A percentile compares a stretch with the other conserved stretches of the same genome.
These are phyloP conservation scores for Vultur gryphus DNA, from an alignment of 2,797 vertebrate genomes.

Conservation along the genomic window DNA sequence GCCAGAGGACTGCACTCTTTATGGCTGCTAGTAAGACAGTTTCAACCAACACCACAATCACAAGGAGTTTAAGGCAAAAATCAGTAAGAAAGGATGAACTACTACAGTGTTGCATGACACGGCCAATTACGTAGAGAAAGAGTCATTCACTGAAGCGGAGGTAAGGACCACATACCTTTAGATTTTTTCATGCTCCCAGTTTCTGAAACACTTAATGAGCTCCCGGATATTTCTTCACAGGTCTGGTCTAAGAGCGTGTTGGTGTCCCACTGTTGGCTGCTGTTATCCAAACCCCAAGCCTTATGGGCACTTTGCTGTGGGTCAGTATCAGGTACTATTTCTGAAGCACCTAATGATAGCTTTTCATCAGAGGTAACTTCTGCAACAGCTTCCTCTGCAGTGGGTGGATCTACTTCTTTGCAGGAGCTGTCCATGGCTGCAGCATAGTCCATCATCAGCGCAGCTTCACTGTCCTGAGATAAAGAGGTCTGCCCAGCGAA, in stretches of 20 bases:
- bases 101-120: neutral
- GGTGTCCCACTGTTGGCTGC: constrained; percentile 63
- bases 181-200: constrained; percentile 82
- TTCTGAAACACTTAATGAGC: constrained; percentile 87
- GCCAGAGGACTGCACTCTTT: neutral
- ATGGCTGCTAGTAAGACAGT: neutral
- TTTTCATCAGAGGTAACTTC: constrained; percentile 16
- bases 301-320: constrained; percentile 36
- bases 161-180: constrained; percentile 78
- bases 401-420: constrained; percentile 64
- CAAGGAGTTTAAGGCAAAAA: neutral
- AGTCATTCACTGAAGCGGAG: neutral
- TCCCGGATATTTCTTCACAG: constrained; percentile 80
- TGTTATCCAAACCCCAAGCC: constrained; percentile 63
- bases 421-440: constrained; percentile 87
- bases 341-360: neutral
- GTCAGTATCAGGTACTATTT: neutral
- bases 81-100: neutral
- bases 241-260: constrained; percentile 75
- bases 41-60: neutral
- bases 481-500: constrained; percentile 75
- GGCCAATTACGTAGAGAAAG: neutral
- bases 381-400: neutral
- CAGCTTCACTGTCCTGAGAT: constrained; percentile 87
- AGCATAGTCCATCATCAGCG: constrained; percentile 89